A percentile compares a stretch with the other conserved stretches of the same genome.
phyloP scores from a whole-genome alignment of 2,113 vertebrate species.

The Anhinga rufa region DNA sequence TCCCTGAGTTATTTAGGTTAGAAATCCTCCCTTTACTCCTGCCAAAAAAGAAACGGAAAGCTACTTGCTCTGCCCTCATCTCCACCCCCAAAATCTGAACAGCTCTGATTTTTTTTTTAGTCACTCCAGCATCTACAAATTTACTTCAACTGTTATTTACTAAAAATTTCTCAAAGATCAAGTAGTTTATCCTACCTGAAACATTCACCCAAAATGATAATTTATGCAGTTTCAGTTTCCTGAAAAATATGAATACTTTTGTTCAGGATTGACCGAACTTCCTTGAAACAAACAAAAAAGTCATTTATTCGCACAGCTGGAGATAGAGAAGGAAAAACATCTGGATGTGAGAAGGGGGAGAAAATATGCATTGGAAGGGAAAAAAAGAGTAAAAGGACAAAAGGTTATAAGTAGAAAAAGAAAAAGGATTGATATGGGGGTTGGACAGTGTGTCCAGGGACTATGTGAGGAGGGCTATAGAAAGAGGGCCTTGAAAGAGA shows the following conservation, averaged over 20 bases:
- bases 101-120: not conserved
- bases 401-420: slow-evolving; percentile 36
- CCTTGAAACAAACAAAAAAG: slow-evolving; percentile 54
- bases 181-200: not conserved
- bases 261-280: not conserved
- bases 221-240: not conserved
- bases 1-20: not conserved
- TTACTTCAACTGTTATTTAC: not conserved
- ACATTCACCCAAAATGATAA: not conserved
- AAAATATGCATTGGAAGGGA: slow-evolving; percentile 1
- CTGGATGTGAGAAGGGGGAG: slow-evolving; percentile 21
- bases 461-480: not conserved
- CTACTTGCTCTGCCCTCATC: not conserved
- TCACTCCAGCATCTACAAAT: not conserved
- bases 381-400: slow-evolving; percentile 24
- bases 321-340: slow-evolving; percentile 38
- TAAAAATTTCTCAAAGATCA: not conserved
- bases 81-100: not conserved
- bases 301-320: slow-evolving; percentile 51
- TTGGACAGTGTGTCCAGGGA: slow-evolving; percentile 2
- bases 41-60: not conserved
- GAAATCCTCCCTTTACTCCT: not conserved
- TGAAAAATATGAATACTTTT: slow-evolving; percentile 6
- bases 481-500: slow-evolving; percentile 12
- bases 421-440: not conserved